Conservation (phyloP, 2,797 vertebrate genomes). For the Pseudochaenichthys georgianus region DNA sequence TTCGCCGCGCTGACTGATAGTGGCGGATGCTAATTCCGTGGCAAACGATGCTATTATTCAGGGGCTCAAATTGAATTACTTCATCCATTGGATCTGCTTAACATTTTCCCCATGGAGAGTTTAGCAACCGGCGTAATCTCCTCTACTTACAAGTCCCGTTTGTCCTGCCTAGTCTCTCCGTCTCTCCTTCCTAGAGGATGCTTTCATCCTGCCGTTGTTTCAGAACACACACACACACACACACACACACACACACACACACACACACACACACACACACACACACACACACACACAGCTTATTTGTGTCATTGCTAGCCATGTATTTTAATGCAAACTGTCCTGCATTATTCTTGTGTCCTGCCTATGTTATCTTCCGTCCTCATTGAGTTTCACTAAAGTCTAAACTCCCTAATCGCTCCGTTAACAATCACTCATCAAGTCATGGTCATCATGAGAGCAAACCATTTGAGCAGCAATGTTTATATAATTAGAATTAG, state of each 20-base stretch:
- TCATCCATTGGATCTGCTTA: constrained; percentile 80
- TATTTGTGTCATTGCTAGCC: no score
- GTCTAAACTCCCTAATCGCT: no score
- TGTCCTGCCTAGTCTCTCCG: constrained; percentile 58
- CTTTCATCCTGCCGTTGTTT: constrained; percentile 35
- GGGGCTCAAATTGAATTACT: constrained; percentile 82
- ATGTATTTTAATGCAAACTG: no score
- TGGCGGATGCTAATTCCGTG: constrained; percentile 77
- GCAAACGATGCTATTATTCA: constrained; percentile 84
- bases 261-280: no score
- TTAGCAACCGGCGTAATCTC: constrained; percentile 79
- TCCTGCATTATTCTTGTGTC: no score
- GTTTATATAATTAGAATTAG: neutral
- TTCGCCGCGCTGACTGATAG: constrained; percentile 72
- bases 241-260: neutral
- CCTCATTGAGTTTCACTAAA: no score
- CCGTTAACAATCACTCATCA: neutral
- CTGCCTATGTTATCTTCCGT: neutral
- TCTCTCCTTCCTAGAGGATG: constrained; percentile 27
- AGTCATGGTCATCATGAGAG: neutral
- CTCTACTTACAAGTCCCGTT: constrained; percentile 67
- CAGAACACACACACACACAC: neutral
- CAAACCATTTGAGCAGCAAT: neutral
- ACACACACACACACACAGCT: no score
- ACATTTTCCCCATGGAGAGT: constrained; percentile 77